These are phyloP conservation scores for Listronotus oregonensis DNA, from an alignment of 1,140 invertebrate genomes.

Conservation along the genomic window DNA sequence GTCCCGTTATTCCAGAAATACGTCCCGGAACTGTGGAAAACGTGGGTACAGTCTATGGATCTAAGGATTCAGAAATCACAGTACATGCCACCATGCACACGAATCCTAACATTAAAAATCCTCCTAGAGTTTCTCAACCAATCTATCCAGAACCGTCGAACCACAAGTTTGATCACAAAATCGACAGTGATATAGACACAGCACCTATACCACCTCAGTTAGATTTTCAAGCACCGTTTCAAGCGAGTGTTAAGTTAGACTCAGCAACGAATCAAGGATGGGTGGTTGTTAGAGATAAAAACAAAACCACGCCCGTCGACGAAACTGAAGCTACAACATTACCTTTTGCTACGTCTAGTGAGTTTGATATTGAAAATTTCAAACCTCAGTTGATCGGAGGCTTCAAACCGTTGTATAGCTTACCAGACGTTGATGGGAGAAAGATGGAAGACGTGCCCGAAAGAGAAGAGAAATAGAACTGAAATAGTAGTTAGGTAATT, in stretches of 20 bases:
- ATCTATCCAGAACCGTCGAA: constrained; percentile 3
- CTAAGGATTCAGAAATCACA: constrained; percentile 49
- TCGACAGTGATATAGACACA: constrained; percentile 24
- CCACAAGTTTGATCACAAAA: constrained; percentile 37
- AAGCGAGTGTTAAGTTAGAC: constrained; percentile 67
- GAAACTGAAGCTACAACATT: constrained; percentile 49
- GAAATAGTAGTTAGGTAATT: too few relatives aligned
- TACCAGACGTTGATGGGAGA: constrained; percentile 38
- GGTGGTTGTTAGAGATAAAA: constrained; percentile 62
- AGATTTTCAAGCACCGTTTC: constrained; percentile 73
- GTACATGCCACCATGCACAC: constrained; percentile 54
- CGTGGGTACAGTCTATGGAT: constrained; percentile 21
- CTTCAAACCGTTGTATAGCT: constrained; percentile 68
- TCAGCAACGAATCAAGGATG: constrained; percentile 63
- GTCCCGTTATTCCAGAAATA: constrained; percentile 58
- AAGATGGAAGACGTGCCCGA: constrained; percentile 14
- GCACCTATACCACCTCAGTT: constrained; percentile 23
- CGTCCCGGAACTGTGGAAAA: constrained; percentile 39
- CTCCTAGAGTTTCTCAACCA: not conserved
- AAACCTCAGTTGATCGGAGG: constrained; percentile 72
- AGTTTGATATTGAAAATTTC: constrained; percentile 70
- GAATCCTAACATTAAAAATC: constrained; percentile 5
- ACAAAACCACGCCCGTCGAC: constrained; percentile 47
- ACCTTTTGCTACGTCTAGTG: constrained; percentile 48
- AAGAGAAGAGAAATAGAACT: constrained; percentile 25